phyloP scores from a whole-genome alignment of 2,888 invertebrate species.

The Iselma pallidipennis region DNA sequence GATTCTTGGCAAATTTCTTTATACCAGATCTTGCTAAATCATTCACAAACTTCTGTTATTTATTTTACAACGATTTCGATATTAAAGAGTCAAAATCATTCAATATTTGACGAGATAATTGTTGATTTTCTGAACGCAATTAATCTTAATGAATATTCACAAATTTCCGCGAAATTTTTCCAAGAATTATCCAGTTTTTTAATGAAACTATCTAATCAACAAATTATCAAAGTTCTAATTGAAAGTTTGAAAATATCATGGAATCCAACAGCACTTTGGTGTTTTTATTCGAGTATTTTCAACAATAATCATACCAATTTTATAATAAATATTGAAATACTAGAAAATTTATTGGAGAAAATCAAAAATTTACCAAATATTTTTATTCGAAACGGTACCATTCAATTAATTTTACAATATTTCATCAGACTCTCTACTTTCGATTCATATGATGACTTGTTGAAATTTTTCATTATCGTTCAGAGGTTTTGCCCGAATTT shows the following conservation, averaged over 20 bases:
- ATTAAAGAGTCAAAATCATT: constrained; percentile 11
- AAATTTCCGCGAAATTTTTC: constrained; percentile 23
- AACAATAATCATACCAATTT: constrained; percentile 11
- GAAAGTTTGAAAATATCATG: constrained; percentile 33
- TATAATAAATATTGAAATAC: constrained; percentile 14
- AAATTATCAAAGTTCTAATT: constrained; percentile 32
- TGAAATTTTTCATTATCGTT: constrained; percentile 3
- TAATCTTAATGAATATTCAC: constrained; percentile 36
- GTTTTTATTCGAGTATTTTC: constrained; percentile 34
- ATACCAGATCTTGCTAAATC: constrained; percentile 41
- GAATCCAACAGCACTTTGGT: constrained; percentile 41
- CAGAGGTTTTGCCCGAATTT: background rate
- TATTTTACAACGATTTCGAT: constrained; percentile 29
- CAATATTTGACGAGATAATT: constrained; percentile 18
- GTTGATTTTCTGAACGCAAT: constrained; percentile 31
- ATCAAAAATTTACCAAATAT: constrained; percentile 36
- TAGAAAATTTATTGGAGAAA: constrained; percentile 23
- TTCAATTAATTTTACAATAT: constrained; percentile 13
- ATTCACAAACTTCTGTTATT: constrained; percentile 37
- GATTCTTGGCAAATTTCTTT: constrained; percentile 41
- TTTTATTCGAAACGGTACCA: constrained; percentile 39
- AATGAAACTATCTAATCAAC: constrained; percentile 21
- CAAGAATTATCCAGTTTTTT: constrained; percentile 29
- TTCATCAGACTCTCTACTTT: background rate
- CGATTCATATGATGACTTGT: background rate